Evolutionary conservation across 2,888 invertebrate genomes (phyloP), one percentile per base, ranked within the genome.

Genomic region (Ornithoptera alexandrae): DNA sequence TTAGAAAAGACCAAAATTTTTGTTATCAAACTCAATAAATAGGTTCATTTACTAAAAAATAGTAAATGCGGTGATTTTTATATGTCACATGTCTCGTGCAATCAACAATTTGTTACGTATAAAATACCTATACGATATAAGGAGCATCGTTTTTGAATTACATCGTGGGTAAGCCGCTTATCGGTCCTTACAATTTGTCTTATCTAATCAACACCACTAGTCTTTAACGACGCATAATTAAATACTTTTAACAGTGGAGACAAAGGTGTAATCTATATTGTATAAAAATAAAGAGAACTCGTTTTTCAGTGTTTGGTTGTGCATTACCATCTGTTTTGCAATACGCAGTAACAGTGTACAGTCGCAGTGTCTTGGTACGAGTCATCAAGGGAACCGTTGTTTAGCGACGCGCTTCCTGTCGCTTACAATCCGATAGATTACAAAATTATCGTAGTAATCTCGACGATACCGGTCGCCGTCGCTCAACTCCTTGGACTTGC

Each of bases 371-470:
- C 20, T 57, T 42, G 58, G 42, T 65, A 36, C 39, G 42, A 39
- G 22, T 65, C 65, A 42, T 24, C 42, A 58, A 36, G 22, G 24
- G 3, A 39, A 39, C 17, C 10, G 65, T 65, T 77, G 76, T 77
- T 75, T 75, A 71, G 70, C 70, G 72, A 63, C 69, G 71, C 74
- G 73, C 71, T 74, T 74, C 74, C 76, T 74, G 77, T 76, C 76
- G 74, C 74, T 70, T 72, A 70, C 73, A 73, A 69, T 66, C 36
- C 73, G 62, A 72, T 74, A 77, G 74, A 77, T 79, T 78, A 78
- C 75, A 74, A 74, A 77, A 72, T 77, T 76, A 76, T 79, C 76
- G 71, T 70, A 69, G 74, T 74, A 78, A 79, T 78, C 78, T 77
- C 65, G 63, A 74, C 76, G 77, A 78, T 78, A 78, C 72, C 69